These are phyloP conservation scores for Cyphomyrmex costatus DNA, from an alignment of 1,140 invertebrate species.

Conservation along the genomic window DNA sequence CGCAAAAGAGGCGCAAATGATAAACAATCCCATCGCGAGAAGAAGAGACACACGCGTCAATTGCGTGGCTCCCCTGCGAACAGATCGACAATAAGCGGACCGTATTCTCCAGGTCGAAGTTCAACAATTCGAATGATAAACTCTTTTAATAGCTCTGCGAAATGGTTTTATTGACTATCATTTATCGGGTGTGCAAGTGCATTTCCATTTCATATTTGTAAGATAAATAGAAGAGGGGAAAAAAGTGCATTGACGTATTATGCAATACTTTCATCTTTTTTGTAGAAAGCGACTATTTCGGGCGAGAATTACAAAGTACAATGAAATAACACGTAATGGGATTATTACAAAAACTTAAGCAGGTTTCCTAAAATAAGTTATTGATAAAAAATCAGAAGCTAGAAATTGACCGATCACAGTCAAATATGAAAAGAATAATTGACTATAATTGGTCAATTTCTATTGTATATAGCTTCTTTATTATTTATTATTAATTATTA, in stretches of 20 bases:
- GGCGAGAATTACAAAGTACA: neutral
- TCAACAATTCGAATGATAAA: constrained; percentile 55
- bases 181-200: constrained; percentile 19
- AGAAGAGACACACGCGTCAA: neutral
- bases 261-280: neutral
- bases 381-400: too few relatives aligned
- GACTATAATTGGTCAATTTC: too few relatives aligned
- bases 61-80: constrained; percentile 73
- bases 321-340: neutral
- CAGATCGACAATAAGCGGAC: constrained; percentile 55
- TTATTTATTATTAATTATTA: too few relatives aligned
- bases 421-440: too few relatives aligned
- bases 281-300: neutral
- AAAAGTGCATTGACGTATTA: neutral
- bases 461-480: too few relatives aligned
- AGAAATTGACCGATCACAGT: too few relatives aligned
- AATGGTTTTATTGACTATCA: constrained; percentile 7
- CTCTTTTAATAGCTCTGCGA: neutral
- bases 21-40: constrained; percentile 24
- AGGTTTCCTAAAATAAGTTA: too few relatives aligned
- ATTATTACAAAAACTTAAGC: neutral
- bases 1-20: constrained; percentile 22
- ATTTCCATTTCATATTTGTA: neutral
- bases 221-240: neutral
- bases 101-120: constrained; percentile 59